phyloP scores from a whole-genome alignment of 1,140 invertebrate genomes.

The Drosophila orosa region DNA sequence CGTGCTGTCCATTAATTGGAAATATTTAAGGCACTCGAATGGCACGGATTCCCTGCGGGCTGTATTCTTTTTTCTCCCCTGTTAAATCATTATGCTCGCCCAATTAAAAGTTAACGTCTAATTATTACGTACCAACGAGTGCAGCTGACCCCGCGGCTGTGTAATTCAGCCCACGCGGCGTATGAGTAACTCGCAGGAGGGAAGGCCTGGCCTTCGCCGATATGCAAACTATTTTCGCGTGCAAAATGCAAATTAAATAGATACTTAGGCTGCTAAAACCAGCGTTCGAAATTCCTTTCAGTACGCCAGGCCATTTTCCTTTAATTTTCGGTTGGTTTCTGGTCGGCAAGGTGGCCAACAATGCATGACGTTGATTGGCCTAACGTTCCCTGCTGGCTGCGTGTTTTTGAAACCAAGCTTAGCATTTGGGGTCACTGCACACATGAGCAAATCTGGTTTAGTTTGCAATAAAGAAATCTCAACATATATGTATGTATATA shows the following conservation, averaged over 20 bases:
- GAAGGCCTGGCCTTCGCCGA: constrained; percentile 12
- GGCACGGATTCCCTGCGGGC: not conserved
- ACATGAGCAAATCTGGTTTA: not conserved
- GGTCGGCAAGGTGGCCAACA: constrained; percentile 32
- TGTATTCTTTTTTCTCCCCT: constrained; percentile 25
- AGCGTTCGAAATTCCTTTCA: constrained; percentile 1
- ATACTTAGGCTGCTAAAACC: constrained; percentile 40
- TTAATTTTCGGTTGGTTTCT: constrained; percentile 27
- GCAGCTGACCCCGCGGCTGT: constrained; percentile 45
- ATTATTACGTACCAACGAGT: constrained; percentile 51
- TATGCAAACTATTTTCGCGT: constrained; percentile 71
- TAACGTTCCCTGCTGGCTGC: constrained; percentile 12
- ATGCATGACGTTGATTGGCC: constrained; percentile 56
- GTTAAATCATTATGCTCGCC: constrained; percentile 60
- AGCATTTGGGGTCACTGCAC: constrained; percentile 9
- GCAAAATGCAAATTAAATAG: constrained; percentile 77
- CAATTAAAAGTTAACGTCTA: constrained; percentile 72
- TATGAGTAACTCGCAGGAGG: constrained; percentile 63
- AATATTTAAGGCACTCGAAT: constrained; percentile 24
- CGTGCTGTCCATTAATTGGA: constrained; percentile 62
- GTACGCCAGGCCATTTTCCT: constrained; percentile 23
- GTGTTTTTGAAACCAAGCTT: constrained; percentile 19
- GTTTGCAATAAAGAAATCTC: not conserved
- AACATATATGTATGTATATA: too few species aligned
- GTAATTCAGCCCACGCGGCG: constrained; percentile 53